phyloP scores from a whole-genome alignment of 1,140 invertebrate species.

The Drosophila lini region DNA sequence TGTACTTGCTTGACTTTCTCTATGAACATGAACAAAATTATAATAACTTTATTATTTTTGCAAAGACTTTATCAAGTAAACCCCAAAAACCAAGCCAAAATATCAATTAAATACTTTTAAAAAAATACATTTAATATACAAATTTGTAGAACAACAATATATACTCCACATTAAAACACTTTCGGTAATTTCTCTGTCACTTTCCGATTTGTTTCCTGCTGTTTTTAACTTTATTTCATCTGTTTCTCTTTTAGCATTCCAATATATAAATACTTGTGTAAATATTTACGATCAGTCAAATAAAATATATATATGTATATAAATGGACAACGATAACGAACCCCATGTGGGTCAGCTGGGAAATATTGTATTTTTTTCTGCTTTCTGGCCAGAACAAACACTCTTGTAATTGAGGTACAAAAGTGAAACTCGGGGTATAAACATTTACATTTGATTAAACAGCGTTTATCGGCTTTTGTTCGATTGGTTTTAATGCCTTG shows the following conservation, averaged over 20 bases:
- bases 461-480: conserved; percentile 67
- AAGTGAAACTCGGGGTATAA: conserved; percentile 72
- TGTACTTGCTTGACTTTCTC: conserved; percentile 8
- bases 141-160: background rate
- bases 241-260: conserved; percentile 5
- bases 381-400: conserved; percentile 53
- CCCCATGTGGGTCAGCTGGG: conserved; percentile 66
- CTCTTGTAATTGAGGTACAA: conserved; percentile 48
- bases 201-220: conserved; percentile 23
- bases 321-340: conserved; percentile 55
- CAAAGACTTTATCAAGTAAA: background rate
- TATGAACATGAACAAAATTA: conserved; percentile 1
- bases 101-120: background rate
- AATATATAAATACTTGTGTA: conserved; percentile 11
- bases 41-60: background rate
- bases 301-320: conserved; percentile 22
- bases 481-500: conserved; percentile 61
- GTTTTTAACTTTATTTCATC: conserved; percentile 19
- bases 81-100: background rate
- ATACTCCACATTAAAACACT: background rate
- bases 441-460: conserved; percentile 78
- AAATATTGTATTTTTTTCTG: conserved; percentile 14
- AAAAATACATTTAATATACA: background rate
- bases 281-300: conserved; percentile 37
- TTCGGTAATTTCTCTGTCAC: conserved; percentile 20